Conservation (phyloP, 2,888 invertebrate species). For the Leptodirus hochenwartii region DNA sequence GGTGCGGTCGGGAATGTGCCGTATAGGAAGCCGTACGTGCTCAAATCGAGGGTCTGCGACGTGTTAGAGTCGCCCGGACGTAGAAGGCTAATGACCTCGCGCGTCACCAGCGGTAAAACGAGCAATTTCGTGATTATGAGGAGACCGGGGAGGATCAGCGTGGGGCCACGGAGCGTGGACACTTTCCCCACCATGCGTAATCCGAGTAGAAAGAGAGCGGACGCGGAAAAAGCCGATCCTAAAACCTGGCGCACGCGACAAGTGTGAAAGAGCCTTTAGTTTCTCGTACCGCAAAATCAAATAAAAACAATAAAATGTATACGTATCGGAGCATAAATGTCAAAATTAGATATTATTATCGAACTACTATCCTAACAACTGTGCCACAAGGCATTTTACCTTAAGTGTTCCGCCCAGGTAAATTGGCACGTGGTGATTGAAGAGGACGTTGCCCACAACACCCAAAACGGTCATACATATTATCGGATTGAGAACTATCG, state of each 20-base stretch:
- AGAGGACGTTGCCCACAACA: slow-evolving; percentile 65
- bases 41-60: slow-evolving; percentile 61
- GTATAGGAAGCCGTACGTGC: slow-evolving; percentile 87
- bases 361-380: neutral
- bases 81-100: slow-evolving; percentile 66
- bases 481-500: slow-evolving; percentile 73
- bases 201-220: slow-evolving; percentile 79
- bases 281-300: slow-evolving; percentile 11
- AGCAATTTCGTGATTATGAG: slow-evolving; percentile 79
- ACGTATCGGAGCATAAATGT: slow-evolving; percentile 1
- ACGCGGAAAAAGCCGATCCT: slow-evolving; percentile 79
- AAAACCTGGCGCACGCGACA: slow-evolving; percentile 53
- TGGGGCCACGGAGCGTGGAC: slow-evolving; percentile 55
- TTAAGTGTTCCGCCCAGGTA: slow-evolving; percentile 57
- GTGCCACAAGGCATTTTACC: too few species aligned
- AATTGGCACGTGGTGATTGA: slow-evolving; percentile 58
- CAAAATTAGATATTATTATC: too few species aligned
- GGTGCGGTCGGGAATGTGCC: slow-evolving; percentile 94
- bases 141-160: slow-evolving; percentile 66
- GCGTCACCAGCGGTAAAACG: slow-evolving; percentile 65
- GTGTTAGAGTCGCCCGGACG: slow-evolving; percentile 47
- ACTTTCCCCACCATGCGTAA: slow-evolving; percentile 86
- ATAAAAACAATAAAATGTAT: slow-evolving; percentile 3
- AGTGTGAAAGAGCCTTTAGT: too few species aligned
- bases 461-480: slow-evolving; percentile 87